phyloP scores from a whole-genome alignment of 2,797 vertebrate genomes.

The Eupleurogrammus muticus region DNA sequence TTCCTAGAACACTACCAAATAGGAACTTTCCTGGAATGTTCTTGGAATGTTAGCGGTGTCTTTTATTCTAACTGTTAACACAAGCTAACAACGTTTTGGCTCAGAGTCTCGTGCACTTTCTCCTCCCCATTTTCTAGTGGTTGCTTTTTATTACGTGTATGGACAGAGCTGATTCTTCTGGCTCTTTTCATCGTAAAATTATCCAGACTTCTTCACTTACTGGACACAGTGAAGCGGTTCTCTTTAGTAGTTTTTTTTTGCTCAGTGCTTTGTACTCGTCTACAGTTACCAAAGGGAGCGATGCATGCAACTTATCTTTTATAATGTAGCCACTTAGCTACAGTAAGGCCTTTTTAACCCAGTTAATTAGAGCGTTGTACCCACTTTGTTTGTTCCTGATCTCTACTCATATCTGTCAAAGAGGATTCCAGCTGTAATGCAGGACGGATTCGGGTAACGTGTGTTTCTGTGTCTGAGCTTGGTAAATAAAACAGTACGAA shows the following conservation, averaged over 20 bases:
- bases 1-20: no score
- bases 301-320: background rate
- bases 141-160: no score
- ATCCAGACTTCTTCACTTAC: background rate
- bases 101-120: no score
- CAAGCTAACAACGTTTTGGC: no score
- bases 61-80: no score
- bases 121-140: no score
- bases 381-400: conserved; percentile 25
- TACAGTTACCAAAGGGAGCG: background rate
- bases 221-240: background rate
- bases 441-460: conserved; percentile 27
- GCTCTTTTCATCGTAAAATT: background rate
- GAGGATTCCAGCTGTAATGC: conserved; percentile 28
- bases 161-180: background rate
- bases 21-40: no score
- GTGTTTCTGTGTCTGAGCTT: conserved; percentile 2
- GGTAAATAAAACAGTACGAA: background rate
- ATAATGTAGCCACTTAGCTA: background rate
- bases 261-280: background rate
- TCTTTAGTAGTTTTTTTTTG: background rate
- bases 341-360: background rate
- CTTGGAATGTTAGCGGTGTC: no score
- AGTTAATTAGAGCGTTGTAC: background rate
- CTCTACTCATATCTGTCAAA: conserved; percentile 31